Base-by-base conservation (phyloP, 2,113 vertebrate genomes). In the Vulpes lagopus region DNA sequence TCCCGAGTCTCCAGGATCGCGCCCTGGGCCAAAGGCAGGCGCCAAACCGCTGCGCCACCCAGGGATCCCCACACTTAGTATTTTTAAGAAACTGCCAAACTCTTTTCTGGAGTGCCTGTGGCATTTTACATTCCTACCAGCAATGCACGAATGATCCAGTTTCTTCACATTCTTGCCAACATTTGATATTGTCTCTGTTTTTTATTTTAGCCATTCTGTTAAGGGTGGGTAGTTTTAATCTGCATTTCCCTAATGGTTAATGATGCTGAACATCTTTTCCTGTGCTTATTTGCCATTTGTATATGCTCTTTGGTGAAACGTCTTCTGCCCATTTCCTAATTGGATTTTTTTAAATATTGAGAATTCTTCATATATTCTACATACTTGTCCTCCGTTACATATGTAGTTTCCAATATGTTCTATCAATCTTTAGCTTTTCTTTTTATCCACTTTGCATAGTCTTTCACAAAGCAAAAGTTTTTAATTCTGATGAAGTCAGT, bases 371-470 rank as follows among this genome's bases (percentile, higher is more conserved):
- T 89, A 65, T 84, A 78, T 89, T 78, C 59, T 60, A 1, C 17
- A n/a, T 57, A 81, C 53, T 38, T 84, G 57, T 87, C 23, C 12
- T 89, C 92, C 80, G 64, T 94, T 88, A 86, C 30, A 67, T 57
- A 94, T 51, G 38, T 90, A 19, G 32, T 85, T 92, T 89, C n/a
- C 35, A 96, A 67, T 94, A 94, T 92, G 96, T 93, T 95, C 51
- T 93, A 20, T 88, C 81, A 92, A 25, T 82, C 43, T 74, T 23
- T 51, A 94, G 62, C 74, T 87, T 95, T 89, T 89, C 65, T 97
- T 94, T 92, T 83, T 35, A n/a, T 59, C 35, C 4, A 10, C 17
- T 81, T 91, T 67, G 67, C 30, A 51, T 14, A 17, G 17, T 78
- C 55, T 95, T 89, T 81, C 25, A 62, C 22, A 78, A 11, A 83